Base-by-base conservation (phyloP, 2,113 vertebrate species). In the Probosciger aterrimus region DNA sequence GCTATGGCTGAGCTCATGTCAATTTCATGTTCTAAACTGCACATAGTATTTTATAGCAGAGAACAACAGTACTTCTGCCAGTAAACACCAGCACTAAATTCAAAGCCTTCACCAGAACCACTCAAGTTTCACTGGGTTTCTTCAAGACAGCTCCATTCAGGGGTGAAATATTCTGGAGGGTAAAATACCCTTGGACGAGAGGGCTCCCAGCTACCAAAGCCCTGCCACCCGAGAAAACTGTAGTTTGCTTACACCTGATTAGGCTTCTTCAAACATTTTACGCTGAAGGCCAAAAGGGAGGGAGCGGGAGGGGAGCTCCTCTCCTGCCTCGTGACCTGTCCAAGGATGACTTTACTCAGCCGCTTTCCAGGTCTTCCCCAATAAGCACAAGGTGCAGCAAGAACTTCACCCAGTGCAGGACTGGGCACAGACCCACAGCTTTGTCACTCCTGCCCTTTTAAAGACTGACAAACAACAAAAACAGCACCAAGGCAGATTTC, bases 51-150 rank as follows among this genome's bases (percentile, higher is more conserved):
- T 82, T 43, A 30, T 3, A 68, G 35, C 33, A 68, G 49, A 93
- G 50, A 39, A 18, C 22, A 59, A 41, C 0, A 70, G 8, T 18
- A 64, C 13, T 33, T 25, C 7, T 0, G 2, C 22, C 59, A 27
- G 19, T 22, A 31, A 83, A 39, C 1, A 4, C 19, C 1, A 37
- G 50, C n/a, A 30, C 43, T 4, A 25, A 59, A 53, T 22, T 43
- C 41, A 50, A 83, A 62, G 39, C n/a, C 62, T 68, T 50, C 49
- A n/a, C 9, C 18, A 71, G 83, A 71, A 52, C 10, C 27, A 22
- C 41, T 74, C n/a, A 19, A 14, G 41, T 52, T 71, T 43, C 28
- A 49, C 25, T 6, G 43, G 22, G 73, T 62, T 77, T 73, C 77
- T 28, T 64, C 59, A 14, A 20, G 13, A 20, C 44, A 69, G 46